These are phyloP conservation scores for Oligia strigilis DNA, from an alignment of 2,888 invertebrate genomes.

Conservation along the genomic window DNA sequence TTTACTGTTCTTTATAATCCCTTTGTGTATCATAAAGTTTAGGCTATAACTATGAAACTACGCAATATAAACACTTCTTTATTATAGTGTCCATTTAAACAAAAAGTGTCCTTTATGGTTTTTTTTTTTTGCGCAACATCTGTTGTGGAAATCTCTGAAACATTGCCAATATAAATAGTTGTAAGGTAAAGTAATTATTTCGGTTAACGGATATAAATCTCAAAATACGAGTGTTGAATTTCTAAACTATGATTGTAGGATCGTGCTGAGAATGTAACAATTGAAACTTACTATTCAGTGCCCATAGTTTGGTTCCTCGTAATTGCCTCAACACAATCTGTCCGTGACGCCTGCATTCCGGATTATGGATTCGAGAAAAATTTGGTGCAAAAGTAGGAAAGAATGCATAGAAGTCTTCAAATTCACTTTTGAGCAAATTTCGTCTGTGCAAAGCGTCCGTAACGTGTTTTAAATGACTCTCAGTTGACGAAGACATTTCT, in stretches of 20 bases:
- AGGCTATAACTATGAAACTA: conserved; percentile 22
- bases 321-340: conserved; percentile 93
- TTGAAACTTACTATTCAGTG: conserved; percentile 92
- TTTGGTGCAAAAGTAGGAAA: conserved; percentile 93
- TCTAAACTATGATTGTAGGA: conserved; percentile 41
- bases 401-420: conserved; percentile 92
- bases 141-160: conserved; percentile 79
- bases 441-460: conserved; percentile 83
- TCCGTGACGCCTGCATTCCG: conserved; percentile 93
- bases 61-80: conserved; percentile 22
- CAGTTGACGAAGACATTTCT: conserved; percentile 72
- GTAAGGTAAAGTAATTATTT: conserved; percentile 65
- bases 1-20: conserved; percentile 57
- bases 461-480: conserved; percentile 79
- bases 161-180: conserved; percentile 79
- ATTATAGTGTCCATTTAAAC: conserved; percentile 12
- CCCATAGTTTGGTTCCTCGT: conserved; percentile 93
- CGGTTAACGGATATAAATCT: conserved; percentile 61
- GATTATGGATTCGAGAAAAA: conserved; percentile 91
- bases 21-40: conserved; percentile 58
- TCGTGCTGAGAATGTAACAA: conserved; percentile 44
- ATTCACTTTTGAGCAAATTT: conserved; percentile 88
- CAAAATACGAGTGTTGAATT: conserved; percentile 56
- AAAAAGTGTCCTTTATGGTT: conserved; percentile 61
- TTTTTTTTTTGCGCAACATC: conserved; percentile 77